Evolutionary conservation across 2,797 vertebrate species (phyloP).

Genomic region (Gouania willdenowi): DNA sequence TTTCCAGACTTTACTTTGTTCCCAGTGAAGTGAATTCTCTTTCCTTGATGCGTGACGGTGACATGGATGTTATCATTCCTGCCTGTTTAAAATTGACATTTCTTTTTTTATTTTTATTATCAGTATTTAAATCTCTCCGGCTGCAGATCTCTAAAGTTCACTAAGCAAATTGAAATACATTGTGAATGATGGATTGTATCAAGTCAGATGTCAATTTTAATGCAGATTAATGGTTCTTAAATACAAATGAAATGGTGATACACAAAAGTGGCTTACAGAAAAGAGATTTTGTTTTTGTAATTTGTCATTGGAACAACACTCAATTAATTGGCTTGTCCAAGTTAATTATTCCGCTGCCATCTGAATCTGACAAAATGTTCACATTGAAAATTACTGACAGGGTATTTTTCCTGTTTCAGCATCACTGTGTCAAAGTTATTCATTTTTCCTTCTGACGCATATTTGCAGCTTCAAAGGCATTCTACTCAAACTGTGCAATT

Average conservation of each 20-base stretch:
- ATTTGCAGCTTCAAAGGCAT: slow-evolving; percentile 61
- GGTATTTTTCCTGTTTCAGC: slow-evolving; percentile 64
- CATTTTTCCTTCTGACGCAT: slow-evolving; percentile 64
- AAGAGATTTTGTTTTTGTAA: slow-evolving; percentile 65
- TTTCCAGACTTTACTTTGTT: slow-evolving; percentile 2
- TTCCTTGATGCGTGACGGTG: slow-evolving; percentile 28
- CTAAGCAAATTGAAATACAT: slow-evolving; percentile 43
- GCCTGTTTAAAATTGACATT: slow-evolving; percentile 14
- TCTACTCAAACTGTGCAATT: slow-evolving; percentile 65
- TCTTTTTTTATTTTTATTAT: slow-evolving; percentile 9
- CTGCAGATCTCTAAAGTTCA: slow-evolving; percentile 54
- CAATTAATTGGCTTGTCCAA: slow-evolving; percentile 73
- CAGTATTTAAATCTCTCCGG: no score
- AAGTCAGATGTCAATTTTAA: slow-evolving; percentile 48
- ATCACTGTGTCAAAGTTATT: slow-evolving; percentile 42
- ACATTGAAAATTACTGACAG: slow-evolving; percentile 69
- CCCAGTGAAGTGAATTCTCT: slow-evolving; percentile 8
- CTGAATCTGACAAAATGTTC: slow-evolving; percentile 61
- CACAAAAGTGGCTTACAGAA: slow-evolving; percentile 68
- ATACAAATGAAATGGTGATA: slow-evolving; percentile 49
- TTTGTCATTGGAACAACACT: slow-evolving; percentile 63
- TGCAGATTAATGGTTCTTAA: slow-evolving; percentile 41
- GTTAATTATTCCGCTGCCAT: slow-evolving; percentile 68
- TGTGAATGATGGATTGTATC: slow-evolving; percentile 60
- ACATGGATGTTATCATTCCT: slow-evolving; percentile 26